Conservation (phyloP, 1,140 invertebrate genomes). For the Bombus superbus region DNA sequence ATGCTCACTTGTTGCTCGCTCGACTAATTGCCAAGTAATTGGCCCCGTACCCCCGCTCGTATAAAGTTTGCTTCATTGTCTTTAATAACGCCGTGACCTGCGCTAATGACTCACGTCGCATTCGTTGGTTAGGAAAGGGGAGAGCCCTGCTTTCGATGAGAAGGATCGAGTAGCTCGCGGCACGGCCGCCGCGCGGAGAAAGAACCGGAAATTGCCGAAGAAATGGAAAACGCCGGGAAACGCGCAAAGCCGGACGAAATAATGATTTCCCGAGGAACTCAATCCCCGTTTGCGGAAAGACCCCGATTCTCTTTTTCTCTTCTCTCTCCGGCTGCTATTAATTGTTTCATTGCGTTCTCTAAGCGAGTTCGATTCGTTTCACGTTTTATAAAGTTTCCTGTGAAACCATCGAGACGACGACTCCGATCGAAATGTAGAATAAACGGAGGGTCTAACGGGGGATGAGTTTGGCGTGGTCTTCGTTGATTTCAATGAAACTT, state of each 20-base stretch:
- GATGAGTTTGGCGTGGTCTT: not conserved
- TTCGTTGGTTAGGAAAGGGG: constrained; percentile 57
- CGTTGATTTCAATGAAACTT: no score
- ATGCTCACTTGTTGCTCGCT: constrained; percentile 82
- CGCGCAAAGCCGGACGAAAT: constrained; percentile 42
- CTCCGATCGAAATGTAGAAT: not conserved
- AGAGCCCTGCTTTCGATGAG: constrained; percentile 48
- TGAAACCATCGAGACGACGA: not conserved
- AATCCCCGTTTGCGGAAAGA: constrained; percentile 6
- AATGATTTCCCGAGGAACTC: constrained; percentile 48
- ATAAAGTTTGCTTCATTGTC: constrained; percentile 83
- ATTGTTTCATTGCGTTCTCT: constrained; percentile 10
- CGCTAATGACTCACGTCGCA: constrained; percentile 79
- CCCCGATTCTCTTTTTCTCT: not conserved
- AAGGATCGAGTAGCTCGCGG: constrained; percentile 49
- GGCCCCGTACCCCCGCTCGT: constrained; percentile 75
- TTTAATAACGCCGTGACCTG: constrained; percentile 82
- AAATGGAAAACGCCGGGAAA: constrained; percentile 51
- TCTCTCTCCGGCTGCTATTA: not conserved
- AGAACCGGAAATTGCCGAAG: constrained; percentile 43
- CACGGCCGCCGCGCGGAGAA: constrained; percentile 2
- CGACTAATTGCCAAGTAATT: constrained; percentile 83
- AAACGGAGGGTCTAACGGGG: not conserved
- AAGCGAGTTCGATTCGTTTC: not conserved
- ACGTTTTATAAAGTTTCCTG: not conserved